Evolutionary conservation across 2,888 invertebrate genomes (phyloP).

Genomic region (Leucophora obtusa): DNA sequence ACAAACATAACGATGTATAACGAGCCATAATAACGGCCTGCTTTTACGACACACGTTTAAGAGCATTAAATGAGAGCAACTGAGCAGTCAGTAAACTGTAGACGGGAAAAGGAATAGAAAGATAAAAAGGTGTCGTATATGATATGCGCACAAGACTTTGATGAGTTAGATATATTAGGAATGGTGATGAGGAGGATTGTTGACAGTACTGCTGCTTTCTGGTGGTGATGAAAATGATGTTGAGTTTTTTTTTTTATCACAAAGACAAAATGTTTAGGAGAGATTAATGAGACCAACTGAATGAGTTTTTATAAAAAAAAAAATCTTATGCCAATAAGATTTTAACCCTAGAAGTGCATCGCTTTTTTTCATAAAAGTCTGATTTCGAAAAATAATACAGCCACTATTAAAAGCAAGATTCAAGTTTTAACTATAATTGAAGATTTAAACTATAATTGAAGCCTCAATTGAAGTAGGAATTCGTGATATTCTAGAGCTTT

Average conservation of each 20-base stretch:
- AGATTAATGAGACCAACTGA: conserved; percentile 20
- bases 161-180: conserved; percentile 25
- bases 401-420: too few species aligned
- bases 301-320: neutral
- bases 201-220: conserved; percentile 9
- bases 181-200: conserved; percentile 23
- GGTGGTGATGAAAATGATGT: conserved; percentile 16
- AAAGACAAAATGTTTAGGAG: conserved; percentile 20
- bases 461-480: too few species aligned
- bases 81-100: neutral
- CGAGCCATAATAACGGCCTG: conserved; percentile 3
- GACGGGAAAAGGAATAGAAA: neutral
- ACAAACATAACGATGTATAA: conserved; percentile 22
- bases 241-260: neutral
- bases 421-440: too few species aligned
- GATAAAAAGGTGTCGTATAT: conserved; percentile 38
- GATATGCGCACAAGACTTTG: conserved; percentile 59
- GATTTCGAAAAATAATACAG: too few species aligned
- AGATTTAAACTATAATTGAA: too few species aligned
- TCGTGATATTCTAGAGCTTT: too few species aligned
- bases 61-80: conserved; percentile 17
- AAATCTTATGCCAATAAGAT: too few species aligned
- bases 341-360: too few species aligned
- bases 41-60: conserved; percentile 26
- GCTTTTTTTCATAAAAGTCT: too few species aligned